A percentile compares a stretch with the other conserved stretches of the same genome.
phyloP scores from a whole-genome alignment of 2,888 invertebrate species.

The Megalurothrips usitatus region DNA sequence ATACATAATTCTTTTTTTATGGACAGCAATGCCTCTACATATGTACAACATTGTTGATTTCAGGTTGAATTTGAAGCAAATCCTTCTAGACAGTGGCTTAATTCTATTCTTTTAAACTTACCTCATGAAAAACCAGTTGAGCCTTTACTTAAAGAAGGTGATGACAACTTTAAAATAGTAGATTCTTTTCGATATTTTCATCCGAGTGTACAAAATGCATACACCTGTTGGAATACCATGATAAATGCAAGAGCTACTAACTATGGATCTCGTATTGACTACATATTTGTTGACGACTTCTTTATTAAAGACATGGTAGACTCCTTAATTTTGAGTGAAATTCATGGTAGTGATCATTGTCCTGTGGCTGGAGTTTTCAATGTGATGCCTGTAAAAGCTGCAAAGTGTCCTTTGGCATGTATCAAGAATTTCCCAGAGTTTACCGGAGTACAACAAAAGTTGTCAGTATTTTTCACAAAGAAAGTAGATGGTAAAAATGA shows the following conservation, averaged over 20 bases:
- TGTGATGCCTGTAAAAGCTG: constrained; percentile 40
- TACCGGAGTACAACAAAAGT: constrained; percentile 44
- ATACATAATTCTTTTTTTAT: no score
- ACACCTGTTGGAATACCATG: constrained; percentile 50
- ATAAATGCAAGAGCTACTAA: constrained; percentile 49
- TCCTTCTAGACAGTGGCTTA: constrained; percentile 45
- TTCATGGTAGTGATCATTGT: constrained; percentile 51
- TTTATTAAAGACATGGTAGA: constrained; percentile 40
- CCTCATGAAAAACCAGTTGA: constrained; percentile 40
- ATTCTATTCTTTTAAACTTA: not conserved
- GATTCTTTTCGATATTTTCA: constrained; percentile 49
- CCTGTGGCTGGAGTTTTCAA: constrained; percentile 46
- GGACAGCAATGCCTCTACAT: no score
- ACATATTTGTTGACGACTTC: constrained; percentile 46
- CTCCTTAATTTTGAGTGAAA: constrained; percentile 42
- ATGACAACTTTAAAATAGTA: constrained; percentile 41
- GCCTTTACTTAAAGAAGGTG: constrained; percentile 35
- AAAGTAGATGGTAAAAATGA: not conserved
- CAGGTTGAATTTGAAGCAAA: constrained; percentile 39
- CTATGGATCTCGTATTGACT: constrained; percentile 51
- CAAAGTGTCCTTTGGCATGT: constrained; percentile 45
- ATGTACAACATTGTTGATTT: not conserved
- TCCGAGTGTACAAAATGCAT: constrained; percentile 45
- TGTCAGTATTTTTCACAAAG: constrained; percentile 40
- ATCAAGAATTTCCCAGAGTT: constrained; percentile 50